Conservation (phyloP, 2,113 vertebrate genomes). For the Hydrolagus affinis region DNA sequence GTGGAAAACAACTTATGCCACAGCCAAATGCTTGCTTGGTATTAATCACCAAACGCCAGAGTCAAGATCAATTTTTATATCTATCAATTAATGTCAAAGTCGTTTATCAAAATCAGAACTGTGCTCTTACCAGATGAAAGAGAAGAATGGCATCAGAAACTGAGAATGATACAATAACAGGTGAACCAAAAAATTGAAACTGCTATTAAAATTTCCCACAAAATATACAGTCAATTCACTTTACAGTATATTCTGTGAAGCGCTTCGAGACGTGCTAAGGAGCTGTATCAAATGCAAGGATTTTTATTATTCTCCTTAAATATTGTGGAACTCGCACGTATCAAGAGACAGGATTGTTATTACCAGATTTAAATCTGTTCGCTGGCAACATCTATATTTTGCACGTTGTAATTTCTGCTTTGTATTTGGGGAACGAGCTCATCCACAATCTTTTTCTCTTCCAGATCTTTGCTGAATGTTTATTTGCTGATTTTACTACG, state of each 20-base stretch:
- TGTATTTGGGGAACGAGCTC: neutral
- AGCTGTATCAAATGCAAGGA: too few species aligned
- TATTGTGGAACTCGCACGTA: slow-evolving; percentile 22
- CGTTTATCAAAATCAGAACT: neutral
- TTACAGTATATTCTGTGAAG: too few species aligned
- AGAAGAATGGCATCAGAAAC: neutral
- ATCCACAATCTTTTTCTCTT: neutral
- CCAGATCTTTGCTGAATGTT: neutral
- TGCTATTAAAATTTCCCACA: neutral
- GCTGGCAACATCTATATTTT: too few species aligned
- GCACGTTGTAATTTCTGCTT: too few species aligned
- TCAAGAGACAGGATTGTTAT: neutral
- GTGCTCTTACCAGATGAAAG: neutral
- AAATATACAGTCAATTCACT: too few species aligned
- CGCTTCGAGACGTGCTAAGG: too few species aligned
- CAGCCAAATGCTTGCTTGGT: neutral
- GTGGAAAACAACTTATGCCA: neutral
- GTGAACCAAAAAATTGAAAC: neutral
- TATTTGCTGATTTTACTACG: neutral
- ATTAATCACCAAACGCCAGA: neutral
- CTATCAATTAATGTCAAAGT: neutral
- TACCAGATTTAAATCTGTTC: neutral
- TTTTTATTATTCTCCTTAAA: slow-evolving; percentile 7
- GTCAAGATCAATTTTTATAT: neutral
- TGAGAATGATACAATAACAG: neutral